Base-by-base conservation (phyloP, 2,113 vertebrate genomes). In the Zeus faber region DNA sequence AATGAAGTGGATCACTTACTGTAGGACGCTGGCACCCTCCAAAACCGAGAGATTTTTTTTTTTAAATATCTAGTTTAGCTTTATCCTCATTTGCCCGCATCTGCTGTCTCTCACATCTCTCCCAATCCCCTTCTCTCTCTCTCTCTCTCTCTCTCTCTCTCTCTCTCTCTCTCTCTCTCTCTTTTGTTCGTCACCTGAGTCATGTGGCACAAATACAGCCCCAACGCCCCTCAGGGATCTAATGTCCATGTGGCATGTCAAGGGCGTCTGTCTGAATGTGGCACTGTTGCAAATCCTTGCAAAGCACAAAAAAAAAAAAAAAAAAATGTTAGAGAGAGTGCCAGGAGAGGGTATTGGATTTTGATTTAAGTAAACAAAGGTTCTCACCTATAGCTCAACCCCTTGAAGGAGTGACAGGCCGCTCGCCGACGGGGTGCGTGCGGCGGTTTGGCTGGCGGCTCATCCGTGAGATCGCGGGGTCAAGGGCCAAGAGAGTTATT, bases 331-430 rank as follows among this genome's bases (percentile, higher is more conserved):
- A 67, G 52, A 55, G 52, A 74, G 65, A 65, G 56, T 70, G 69
- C 52, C 67, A 70, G 47, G 22, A 40, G 39, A 72, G 50, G 70
- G 65, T 74, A 80, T 85, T 81, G 71, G 72, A 77, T 83, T 84
- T 86, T 80, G 76, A 87, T 89, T 87, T 84, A 77, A 77, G 78
- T 65, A 82, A 87, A 81, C 70, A 81, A 69, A 70, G 67, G 66
- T 68, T 58, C 40, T 68, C 58, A 62, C 54, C 62, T 14, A 37
- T 37, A 54, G 56, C 48, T 60, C 58, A 48, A 50, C 39, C 29
- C 20, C 13, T 1, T 4, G 10, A 58, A 39, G 29, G 48, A 64
- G 35, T 51, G 31, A 43, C 21, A 8, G 46, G 18, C 43, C 25
- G 40, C n/a, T n/a, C n/a, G n/a, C n/a, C n/a, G n/a, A n/a, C 44